A percentile compares a stretch with the other conserved stretches of the same genome.
Evolutionary conservation across 2,113 vertebrate species (phyloP).

Genomic region (Xenopus laevis): DNA sequence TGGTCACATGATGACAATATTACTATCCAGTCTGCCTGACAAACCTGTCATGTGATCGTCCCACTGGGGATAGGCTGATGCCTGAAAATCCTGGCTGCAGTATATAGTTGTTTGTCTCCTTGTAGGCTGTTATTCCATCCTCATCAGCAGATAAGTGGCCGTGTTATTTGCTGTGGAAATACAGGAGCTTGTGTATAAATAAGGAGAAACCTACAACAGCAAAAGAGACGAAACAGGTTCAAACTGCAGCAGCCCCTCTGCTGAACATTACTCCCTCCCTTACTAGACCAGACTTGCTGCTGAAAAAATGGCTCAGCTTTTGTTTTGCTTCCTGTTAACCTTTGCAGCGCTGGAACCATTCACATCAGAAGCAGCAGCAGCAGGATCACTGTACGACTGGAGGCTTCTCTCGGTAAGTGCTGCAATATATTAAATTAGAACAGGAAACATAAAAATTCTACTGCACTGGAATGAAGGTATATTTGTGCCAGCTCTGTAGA

Average conservation of each 20-base stretch:
- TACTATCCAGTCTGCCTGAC: not conserved
- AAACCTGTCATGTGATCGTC: not conserved
- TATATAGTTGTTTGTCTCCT: not conserved
- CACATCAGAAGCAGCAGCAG: not conserved
- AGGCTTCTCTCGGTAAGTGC: conserved; percentile 21
- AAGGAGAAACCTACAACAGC: not conserved
- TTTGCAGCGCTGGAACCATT: conserved; percentile 18
- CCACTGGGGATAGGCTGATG: not conserved
- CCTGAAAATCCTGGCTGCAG: not conserved
- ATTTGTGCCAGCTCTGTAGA: too few relatives aligned
- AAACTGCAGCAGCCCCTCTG: not conserved
- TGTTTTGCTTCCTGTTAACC: conserved; percentile 10
- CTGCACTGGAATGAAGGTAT: too few relatives aligned
- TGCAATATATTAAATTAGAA: too few relatives aligned
- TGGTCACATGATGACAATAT: not conserved
- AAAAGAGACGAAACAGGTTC: not conserved
- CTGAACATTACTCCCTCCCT: too few relatives aligned
- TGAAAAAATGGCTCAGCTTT: conserved; percentile 14
- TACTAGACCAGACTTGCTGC: not conserved
- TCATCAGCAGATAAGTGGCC: conserved; percentile 9
- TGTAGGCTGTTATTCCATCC: not conserved
- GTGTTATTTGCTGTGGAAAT: not conserved
- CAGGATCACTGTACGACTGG: not conserved
- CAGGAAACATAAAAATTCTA: too few relatives aligned
- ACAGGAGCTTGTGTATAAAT: not conserved